Base-by-base conservation (phyloP, 2,888 invertebrate species). In the Melanotus villosus region DNA sequence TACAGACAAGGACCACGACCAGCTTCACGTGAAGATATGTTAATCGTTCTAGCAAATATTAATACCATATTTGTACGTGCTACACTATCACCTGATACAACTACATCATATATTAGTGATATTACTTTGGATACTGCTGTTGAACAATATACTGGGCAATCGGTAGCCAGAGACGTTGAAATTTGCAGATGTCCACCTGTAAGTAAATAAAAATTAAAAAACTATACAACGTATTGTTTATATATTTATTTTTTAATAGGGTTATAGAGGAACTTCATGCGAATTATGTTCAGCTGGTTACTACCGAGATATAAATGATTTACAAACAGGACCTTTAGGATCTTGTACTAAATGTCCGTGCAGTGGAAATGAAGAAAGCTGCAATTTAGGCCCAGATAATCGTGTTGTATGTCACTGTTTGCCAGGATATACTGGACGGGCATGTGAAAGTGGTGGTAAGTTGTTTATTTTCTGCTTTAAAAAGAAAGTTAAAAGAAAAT, bases 71-170 rank as follows among this genome's bases (percentile, higher is more conserved):
- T 96, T 6, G 92, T 98, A 21, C 89, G 96, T 59, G 97, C 97
- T 0, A 92, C 95, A 0, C 89, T 90, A 47, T 88, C 90, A 0
- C 86, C 88, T 57, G 89, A 93, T 72, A 89, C 90, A 68, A 86
- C 88, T 0, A 89, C 91, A 0, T 85, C 88, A 0, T 89, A 90
- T 54, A 90, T 99, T 45, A 91, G 94, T 67, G 95, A 97, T 80
- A 92, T 99, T 0, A 90, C 91, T 18, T 88, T 98, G 83, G 97
- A 98, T 76, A 93, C 94, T 1, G 95, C 96, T 0, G 90, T 91
- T 0, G 88, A 89, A 36, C 89, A 89, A 52, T 86, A 88, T 47
- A 89, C 91, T 30, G 88, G 87, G 1, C 89, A 86, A 76, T 88
- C 87, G 6, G 86, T 87, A 41, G 96, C 96, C 0, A 88, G 87